phyloP scores from a whole-genome alignment of 2,797 vertebrate species.

The Sebastes matsubarae region DNA sequence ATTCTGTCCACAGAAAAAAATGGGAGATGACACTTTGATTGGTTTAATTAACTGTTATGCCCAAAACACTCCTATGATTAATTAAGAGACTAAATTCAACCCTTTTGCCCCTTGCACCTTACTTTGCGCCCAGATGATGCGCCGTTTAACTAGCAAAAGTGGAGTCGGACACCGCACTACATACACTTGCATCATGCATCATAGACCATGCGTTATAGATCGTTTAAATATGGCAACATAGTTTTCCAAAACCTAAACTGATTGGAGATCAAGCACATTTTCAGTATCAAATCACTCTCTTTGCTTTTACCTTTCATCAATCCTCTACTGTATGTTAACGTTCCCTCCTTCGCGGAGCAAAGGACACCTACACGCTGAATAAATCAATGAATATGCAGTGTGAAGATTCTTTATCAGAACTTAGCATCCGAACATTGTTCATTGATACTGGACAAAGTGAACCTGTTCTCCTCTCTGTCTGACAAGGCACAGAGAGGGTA shows the following conservation, averaged over 20 bases:
- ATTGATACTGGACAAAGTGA: constrained; percentile 26
- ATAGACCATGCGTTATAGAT: no score
- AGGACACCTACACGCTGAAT: not conserved
- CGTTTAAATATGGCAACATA: not conserved
- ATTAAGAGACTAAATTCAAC: no score
- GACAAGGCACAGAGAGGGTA: not conserved
- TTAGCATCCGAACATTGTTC: not conserved
- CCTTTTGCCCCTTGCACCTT: no score
- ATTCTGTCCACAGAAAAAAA: no score
- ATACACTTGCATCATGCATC: no score
- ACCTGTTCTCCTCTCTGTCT: not conserved
- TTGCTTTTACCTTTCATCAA: not conserved
- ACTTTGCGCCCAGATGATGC: no score
- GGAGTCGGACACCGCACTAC: no score
- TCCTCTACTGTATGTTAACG: not conserved
- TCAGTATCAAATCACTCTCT: not conserved
- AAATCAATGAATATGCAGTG: constrained; percentile 7
- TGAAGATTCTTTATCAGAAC: not conserved
- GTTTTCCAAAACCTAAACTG: not conserved
- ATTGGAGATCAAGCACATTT: not conserved
- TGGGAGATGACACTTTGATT: no score
- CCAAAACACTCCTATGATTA: no score
- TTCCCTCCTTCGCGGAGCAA: not conserved
- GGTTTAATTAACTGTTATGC: no score
- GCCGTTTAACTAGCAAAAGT: no score